Conservation (phyloP, 2,797 vertebrate genomes). For the Helarctos malayanus region DNA sequence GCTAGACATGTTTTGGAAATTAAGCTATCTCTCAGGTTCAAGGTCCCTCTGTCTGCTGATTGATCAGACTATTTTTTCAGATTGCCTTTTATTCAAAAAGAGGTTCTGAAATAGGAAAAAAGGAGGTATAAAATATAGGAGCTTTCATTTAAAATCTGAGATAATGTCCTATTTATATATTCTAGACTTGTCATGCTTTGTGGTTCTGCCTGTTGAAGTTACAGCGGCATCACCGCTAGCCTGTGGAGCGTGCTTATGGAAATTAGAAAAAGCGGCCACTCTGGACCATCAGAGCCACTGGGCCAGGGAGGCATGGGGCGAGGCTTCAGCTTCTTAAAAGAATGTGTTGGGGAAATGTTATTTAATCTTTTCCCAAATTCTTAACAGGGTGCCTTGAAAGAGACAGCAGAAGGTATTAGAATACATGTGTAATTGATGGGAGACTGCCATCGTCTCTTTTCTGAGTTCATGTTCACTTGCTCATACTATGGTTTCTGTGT, state of each 20-base stretch:
- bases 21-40: slow-evolving; percentile 37
- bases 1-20: slow-evolving; percentile 54
- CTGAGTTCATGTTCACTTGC: not conserved
- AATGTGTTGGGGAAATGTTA: not conserved
- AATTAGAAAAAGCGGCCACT: not conserved
- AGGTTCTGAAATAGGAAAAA: not conserved
- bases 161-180: not conserved
- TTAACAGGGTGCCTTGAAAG: not conserved
- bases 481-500: not conserved
- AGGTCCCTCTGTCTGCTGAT: not conserved
- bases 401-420: not conserved
- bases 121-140: not conserved
- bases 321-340: not conserved
- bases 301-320: fast-evolving
- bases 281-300: not conserved
- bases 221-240: not conserved
- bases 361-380: not conserved
- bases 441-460: not conserved
- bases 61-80: not conserved
- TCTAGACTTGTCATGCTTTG: not conserved
- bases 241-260: not conserved
- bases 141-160: not conserved
- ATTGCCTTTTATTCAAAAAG: not conserved
- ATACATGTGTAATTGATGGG: not conserved
- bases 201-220: not conserved